Percentiles rank a stretch among this genome's conserved stretches.
phyloP scores from a whole-genome alignment of 2,888 invertebrate species.

The Labia minor region DNA sequence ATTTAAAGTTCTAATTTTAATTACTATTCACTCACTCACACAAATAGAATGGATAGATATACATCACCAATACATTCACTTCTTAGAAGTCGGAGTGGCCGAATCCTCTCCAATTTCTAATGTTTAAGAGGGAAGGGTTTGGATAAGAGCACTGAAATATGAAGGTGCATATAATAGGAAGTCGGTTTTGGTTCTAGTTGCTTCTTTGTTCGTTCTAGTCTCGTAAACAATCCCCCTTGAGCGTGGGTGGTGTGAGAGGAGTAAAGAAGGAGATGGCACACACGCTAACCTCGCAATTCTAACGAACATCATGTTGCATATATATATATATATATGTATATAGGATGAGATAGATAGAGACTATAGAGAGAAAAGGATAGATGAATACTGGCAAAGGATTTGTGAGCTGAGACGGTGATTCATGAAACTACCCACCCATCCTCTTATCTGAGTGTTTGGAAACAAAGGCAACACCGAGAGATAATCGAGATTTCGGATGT shows the following conservation, averaged over 20 bases:
- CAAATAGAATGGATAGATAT: no score
- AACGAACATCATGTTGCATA: constrained; percentile 4
- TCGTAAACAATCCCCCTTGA: background rate
- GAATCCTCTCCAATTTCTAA: background rate
- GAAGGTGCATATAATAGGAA: constrained; percentile 1
- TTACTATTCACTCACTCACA: no score
- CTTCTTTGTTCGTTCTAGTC: constrained; percentile 13
- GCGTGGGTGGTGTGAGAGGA: background rate
- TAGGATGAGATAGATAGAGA: background rate
- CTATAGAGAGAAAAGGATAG: background rate
- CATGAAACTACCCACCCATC: background rate
- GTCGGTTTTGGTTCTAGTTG: constrained; percentile 3
- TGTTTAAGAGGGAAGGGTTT: background rate
- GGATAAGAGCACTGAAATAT: constrained; percentile 5
- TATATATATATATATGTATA: background rate
- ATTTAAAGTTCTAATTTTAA: no score
- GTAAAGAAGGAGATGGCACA: background rate
- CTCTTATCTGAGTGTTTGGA: constrained; percentile 7
- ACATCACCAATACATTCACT: no score
- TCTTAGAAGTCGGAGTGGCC: background rate
- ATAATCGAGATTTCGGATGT: constrained; percentile 3
- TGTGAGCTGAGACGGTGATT: background rate
- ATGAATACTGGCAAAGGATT: background rate
- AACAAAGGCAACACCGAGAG: background rate
- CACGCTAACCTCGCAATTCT: background rate